Conservation (phyloP, 2,888 invertebrate species). For the Cosmopolites sordidus region DNA sequence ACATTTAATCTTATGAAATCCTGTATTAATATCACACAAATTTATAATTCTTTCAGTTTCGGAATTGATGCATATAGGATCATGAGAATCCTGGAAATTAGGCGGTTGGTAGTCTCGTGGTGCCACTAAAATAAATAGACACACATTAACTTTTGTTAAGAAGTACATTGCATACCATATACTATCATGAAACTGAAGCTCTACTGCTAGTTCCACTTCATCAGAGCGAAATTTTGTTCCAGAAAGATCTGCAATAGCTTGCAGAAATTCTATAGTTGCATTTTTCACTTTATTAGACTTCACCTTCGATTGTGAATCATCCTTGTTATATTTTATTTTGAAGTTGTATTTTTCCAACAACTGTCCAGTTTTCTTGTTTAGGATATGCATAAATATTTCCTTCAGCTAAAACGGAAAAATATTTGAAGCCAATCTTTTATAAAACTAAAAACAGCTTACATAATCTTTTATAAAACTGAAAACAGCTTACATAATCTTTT, state of each 20-base stretch:
- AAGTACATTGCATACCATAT: not conserved
- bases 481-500: conserved; percentile 20
- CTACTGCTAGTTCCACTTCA: conserved; percentile 1
- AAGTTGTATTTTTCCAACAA: conserved; percentile 10
- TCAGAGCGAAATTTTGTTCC: conserved; percentile 5
- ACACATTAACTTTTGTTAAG: not conserved
- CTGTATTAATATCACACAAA: conserved; percentile 11
- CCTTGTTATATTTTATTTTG: conserved; percentile 14
- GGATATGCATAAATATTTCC: conserved; percentile 10
- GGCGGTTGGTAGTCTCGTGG: conserved; percentile 16
- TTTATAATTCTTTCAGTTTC: not conserved
- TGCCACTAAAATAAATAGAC: conserved; percentile 5
- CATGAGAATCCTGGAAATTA: conserved; percentile 5
- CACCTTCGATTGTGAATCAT: not conserved
- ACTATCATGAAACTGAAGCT: not conserved
- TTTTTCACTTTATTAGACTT: conserved; percentile 1
- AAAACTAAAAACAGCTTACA: not conserved
- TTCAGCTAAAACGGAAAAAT: conserved; percentile 15
- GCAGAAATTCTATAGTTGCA: conserved; percentile 11
- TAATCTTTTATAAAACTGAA: not conserved
- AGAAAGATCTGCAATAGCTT: conserved; percentile 3
- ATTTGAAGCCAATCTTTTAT: no score
- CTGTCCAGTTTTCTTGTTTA: conserved; percentile 3
- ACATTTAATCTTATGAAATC: conserved; percentile 14
- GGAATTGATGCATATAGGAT: not conserved